Percentiles rank a stretch among this genome's conserved stretches.
These are phyloP conservation scores for Falco rusticolus DNA, from an alignment of 2,797 vertebrate genomes.

Conservation along the genomic window DNA sequence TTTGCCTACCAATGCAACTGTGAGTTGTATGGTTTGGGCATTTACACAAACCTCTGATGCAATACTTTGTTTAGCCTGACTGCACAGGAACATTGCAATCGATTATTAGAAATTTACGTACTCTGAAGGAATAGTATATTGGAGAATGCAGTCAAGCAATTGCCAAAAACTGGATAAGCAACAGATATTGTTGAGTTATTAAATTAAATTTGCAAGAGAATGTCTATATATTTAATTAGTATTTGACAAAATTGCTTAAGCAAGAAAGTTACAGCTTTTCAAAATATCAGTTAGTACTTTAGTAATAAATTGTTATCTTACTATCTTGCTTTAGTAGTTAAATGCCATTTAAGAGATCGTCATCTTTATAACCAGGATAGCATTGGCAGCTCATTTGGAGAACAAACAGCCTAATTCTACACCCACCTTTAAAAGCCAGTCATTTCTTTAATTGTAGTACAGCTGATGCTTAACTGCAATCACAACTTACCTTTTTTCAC, in stretches of 20 bases:
- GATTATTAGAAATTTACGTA: not conserved
- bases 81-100: not conserved
- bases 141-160: not conserved
- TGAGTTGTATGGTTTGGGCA: rapidly evolving
- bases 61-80: not conserved
- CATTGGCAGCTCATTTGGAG: not conserved
- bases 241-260: constrained; percentile 31
- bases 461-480: not conserved
- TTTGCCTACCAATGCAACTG: not conserved
- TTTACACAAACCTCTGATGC: not conserved
- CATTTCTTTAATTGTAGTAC: not conserved
- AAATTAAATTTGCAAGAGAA: constrained; percentile 30
- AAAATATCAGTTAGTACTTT: constrained; percentile 40
- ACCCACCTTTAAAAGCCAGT: not conserved
- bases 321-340: not conserved
- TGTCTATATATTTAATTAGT: constrained; percentile 13
- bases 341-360: not conserved
- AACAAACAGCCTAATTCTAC: not conserved
- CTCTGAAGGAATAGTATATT: not conserved
- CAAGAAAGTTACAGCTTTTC: constrained; percentile 30
- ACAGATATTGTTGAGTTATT: not conserved
- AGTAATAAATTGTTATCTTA: constrained; percentile 18
- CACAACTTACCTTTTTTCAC: not conserved
- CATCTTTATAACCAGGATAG: not conserved
- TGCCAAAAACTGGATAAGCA: constrained; percentile 3